A percentile compares a stretch with the other conserved stretches of the same genome.
These are phyloP conservation scores for Crioceris asparagi DNA, from an alignment of 2,888 invertebrate genomes.

Conservation along the genomic window DNA sequence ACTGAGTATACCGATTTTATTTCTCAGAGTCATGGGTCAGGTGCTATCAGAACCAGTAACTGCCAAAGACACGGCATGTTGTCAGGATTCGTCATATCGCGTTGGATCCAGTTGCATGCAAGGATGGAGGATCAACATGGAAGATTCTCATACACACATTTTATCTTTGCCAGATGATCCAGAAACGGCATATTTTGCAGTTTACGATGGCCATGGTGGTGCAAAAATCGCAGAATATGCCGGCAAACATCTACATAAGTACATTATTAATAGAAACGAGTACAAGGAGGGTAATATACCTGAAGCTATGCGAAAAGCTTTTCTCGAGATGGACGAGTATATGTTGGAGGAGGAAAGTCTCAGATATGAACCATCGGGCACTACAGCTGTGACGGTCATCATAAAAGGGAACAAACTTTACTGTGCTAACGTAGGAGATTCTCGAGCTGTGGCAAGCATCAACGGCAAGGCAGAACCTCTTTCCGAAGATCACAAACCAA, in stretches of 20 bases:
- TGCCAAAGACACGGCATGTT: conserved; percentile 71
- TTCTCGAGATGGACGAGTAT: conserved; percentile 72
- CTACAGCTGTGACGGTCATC: conserved; percentile 81
- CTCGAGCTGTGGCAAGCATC: conserved; percentile 84
- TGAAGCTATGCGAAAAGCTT: conserved; percentile 73
- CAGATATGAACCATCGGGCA: conserved; percentile 88
- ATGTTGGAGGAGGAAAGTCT: conserved; percentile 84
- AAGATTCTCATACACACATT: conserved; percentile 96
- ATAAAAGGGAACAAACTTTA: conserved; percentile 77
- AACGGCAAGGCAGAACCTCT: conserved; percentile 64
- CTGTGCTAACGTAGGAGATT: conserved; percentile 97
- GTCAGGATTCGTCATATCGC: conserved; percentile 56
- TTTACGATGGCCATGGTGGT: conserved; percentile 94
- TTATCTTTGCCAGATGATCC: conserved; percentile 88
- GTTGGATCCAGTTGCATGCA: conserved; percentile 99
- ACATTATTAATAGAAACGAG: conserved; percentile 69
- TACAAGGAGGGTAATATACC: conserved; percentile 75
- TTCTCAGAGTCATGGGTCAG: conserved; percentile 70
- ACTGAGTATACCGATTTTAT: no score
- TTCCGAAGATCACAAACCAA: conserved; percentile 94
- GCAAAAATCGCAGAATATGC: conserved; percentile 71
- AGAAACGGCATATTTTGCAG: conserved; percentile 85
- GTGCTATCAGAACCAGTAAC: conserved; percentile 96
- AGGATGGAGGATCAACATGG: conserved; percentile 99
- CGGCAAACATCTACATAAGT: conserved; percentile 89